These are phyloP conservation scores for Podiceps cristatus DNA, from an alignment of 2,113 vertebrate genomes.

Conservation along the genomic window DNA sequence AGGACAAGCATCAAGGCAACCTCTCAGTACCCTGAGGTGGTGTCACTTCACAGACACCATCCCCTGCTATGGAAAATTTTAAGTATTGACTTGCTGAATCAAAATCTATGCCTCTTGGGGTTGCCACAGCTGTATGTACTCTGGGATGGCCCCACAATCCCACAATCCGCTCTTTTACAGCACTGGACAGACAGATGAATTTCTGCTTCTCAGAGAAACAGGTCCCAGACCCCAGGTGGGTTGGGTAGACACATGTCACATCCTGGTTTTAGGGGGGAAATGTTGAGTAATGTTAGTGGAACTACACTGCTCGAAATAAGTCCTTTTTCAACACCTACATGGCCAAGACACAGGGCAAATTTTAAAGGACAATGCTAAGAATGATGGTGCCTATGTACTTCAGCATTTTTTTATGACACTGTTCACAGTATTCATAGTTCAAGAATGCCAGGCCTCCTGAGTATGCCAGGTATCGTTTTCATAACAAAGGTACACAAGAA, in stretches of 20 bases:
- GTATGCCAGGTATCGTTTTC: conserved; percentile 12
- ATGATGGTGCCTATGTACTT: background rate
- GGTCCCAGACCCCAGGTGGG: background rate
- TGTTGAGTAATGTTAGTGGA: background rate
- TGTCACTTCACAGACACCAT: background rate
- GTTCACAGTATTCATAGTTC: background rate
- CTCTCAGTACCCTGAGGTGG: background rate
- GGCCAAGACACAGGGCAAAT: background rate
- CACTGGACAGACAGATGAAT: background rate
- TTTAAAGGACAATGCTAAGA: background rate
- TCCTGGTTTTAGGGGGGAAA: background rate
- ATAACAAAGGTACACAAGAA: background rate
- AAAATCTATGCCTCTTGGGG: background rate
- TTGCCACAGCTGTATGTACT: background rate
- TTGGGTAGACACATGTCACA: background rate
- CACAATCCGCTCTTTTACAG: background rate
- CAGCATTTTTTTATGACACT: background rate
- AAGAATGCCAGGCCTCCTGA: conserved; percentile 44
- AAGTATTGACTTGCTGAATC: background rate
- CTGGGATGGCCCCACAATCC: background rate
- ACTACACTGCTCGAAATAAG: background rate
- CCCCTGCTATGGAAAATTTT: background rate
- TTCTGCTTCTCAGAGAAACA: background rate
- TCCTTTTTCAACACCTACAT: background rate
- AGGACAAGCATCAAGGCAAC: background rate